Evolutionary conservation across 2,113 vertebrate species (phyloP).

Genomic region (Cettia cetti): DNA sequence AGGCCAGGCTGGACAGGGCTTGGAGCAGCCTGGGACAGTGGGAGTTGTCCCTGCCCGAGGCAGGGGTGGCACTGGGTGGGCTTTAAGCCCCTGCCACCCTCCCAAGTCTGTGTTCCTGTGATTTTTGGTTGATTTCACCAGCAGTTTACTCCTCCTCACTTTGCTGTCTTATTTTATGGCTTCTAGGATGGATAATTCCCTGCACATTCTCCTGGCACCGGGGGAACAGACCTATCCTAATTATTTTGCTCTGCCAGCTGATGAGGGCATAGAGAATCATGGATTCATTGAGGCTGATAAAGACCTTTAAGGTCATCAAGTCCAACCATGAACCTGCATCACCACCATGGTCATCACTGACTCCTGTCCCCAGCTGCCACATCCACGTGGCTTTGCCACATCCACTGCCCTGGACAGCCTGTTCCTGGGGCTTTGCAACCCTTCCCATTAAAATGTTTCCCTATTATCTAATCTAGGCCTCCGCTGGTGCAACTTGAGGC

Average conservation of each 20-base stretch:
- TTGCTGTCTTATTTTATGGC: not conserved
- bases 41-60: not conserved
- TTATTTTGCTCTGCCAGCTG: not conserved
- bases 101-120: not conserved
- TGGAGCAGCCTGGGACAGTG: not conserved
- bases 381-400: not conserved
- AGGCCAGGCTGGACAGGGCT: not conserved
- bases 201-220: accelerated
- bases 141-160: not conserved
- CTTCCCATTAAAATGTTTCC: not conserved
- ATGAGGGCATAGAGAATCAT: not conserved
- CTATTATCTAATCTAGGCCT: too few relatives aligned
- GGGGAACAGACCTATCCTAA: not conserved
- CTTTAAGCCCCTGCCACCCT: accelerated
- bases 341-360: not conserved
- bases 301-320: too few relatives aligned
- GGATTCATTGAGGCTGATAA: not conserved
- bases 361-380: not conserved
- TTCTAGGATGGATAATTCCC: not conserved
- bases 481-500: not conserved
- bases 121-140: not conserved
- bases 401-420: not conserved
- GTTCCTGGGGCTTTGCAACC: not conserved
- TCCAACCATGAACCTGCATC: not conserved
- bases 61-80: not conserved